Percentiles rank a stretch among this genome's conserved stretches.
These are phyloP conservation scores for Apodemia mormo DNA, from an alignment of 2,888 invertebrate genomes.

Conservation along the genomic window DNA sequence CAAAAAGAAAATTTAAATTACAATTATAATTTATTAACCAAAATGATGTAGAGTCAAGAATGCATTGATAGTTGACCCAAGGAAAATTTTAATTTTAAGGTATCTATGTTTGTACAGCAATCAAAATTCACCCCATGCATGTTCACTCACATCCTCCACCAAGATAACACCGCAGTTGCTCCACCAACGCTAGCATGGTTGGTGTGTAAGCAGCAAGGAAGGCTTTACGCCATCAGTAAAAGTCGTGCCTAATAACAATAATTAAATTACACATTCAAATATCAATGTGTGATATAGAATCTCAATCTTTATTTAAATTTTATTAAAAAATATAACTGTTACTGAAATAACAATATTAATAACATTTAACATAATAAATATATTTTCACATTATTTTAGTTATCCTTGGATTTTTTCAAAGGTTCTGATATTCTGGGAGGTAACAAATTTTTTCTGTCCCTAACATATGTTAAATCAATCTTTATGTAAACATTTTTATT, in stretches of 20 bases:
- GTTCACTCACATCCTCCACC: slow-evolving; percentile 79
- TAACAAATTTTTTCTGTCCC: no score
- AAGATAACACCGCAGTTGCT: slow-evolving; percentile 78
- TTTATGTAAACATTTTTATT: no score
- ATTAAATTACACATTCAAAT: slow-evolving; percentile 9
- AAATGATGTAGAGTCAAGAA: not conserved
- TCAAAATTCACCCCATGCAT: slow-evolving; percentile 48
- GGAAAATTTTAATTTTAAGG: slow-evolving; percentile 1
- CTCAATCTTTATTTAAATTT: not conserved
- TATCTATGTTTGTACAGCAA: slow-evolving; percentile 35
- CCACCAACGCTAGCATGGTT: slow-evolving; percentile 80
- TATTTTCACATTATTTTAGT: no score
- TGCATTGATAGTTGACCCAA: not conserved
- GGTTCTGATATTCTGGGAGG: no score
- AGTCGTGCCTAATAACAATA: slow-evolving; percentile 57
- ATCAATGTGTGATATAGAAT: not conserved
- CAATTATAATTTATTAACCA: not conserved
- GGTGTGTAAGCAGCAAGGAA: slow-evolving; percentile 69
- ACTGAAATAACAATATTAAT: no score
- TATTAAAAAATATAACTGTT: not conserved
- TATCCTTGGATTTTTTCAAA: no score
- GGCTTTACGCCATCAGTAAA: slow-evolving; percentile 78
- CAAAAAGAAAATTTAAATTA: no score
- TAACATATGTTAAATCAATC: no score
- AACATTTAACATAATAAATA: no score